phyloP scores from a whole-genome alignment of 2,797 vertebrate species.

The Thalassophryne amazonica region DNA sequence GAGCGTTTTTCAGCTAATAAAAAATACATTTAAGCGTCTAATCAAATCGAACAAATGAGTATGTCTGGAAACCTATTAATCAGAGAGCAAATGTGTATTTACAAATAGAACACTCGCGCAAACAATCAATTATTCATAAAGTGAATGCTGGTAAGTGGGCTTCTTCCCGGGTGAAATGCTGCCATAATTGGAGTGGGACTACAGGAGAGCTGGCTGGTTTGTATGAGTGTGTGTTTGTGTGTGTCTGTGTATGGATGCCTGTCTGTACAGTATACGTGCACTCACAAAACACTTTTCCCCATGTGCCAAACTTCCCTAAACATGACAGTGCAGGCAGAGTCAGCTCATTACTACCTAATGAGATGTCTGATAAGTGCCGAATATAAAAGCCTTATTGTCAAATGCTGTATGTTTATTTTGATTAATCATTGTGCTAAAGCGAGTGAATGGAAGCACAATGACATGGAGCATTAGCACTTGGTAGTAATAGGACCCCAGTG shows the following conservation, averaged over 20 bases:
- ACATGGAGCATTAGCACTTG: constrained; percentile 54
- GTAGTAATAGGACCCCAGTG: constrained; percentile 51
- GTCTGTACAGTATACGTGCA: constrained; percentile 20
- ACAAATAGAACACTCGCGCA: constrained; percentile 74
- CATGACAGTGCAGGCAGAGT: constrained; percentile 65
- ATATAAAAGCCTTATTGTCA: constrained; percentile 76
- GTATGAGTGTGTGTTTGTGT: constrained; percentile 17
- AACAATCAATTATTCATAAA: constrained; percentile 83
- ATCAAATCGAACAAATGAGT: constrained; percentile 78
- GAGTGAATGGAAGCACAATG: constrained; percentile 61
- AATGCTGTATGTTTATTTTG: constrained; percentile 75
- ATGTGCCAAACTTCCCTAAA: constrained; percentile 61
- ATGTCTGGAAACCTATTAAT: constrained; percentile 77
- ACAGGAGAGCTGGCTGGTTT: constrained; percentile 49
- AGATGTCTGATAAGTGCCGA: constrained; percentile 76
- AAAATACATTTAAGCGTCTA: constrained; percentile 74
- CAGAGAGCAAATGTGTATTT: constrained; percentile 72
- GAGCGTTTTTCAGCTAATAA: constrained; percentile 68
- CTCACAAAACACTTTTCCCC: constrained; percentile 36
- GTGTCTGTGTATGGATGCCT: constrained; percentile 7
- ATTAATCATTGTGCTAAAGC: constrained; percentile 78
- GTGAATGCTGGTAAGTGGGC: constrained; percentile 72
- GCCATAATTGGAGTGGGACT: constrained; percentile 79
- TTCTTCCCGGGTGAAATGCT: constrained; percentile 77
- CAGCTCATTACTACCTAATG: constrained; percentile 78